phyloP scores from a whole-genome alignment of 2,113 vertebrate genomes.

The Etia nguti region DNA sequence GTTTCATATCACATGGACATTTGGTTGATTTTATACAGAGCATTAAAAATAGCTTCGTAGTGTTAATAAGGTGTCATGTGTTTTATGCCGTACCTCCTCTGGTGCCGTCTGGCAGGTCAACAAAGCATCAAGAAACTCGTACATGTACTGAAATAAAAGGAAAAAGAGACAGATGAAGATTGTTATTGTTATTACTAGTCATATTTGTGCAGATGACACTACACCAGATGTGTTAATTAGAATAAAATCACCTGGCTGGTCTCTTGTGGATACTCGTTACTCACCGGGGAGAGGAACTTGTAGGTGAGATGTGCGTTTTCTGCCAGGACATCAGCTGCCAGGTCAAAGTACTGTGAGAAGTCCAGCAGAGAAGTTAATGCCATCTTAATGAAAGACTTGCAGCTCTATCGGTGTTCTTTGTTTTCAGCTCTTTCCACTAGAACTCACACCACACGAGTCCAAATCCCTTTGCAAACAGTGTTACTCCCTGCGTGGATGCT shows the following conservation, averaged over 20 bases:
- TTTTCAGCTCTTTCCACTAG: background rate
- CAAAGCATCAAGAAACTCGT: conserved; percentile 90
- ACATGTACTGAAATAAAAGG: conserved; percentile 75
- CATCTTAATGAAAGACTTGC: conserved; percentile 33
- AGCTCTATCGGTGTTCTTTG: background rate
- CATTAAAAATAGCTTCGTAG: background rate
- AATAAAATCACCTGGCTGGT: background rate
- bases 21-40: background rate
- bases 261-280: background rate
- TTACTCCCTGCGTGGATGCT: background rate
- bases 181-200: background rate
- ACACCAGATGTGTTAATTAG: background rate
- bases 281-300: conserved; percentile 86
- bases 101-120: conserved; percentile 92
- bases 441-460: background rate
- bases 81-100: conserved; percentile 76
- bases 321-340: conserved; percentile 93
- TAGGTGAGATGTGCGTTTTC: conserved; percentile 95
- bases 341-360: conserved; percentile 81
- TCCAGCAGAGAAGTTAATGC: conserved; percentile 12
- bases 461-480: background rate
- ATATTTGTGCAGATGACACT: background rate
- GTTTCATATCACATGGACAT: background rate
- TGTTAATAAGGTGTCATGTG: background rate
- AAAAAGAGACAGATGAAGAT: background rate